These are phyloP conservation scores for Loxodonta africana DNA, from an alignment of 2,113 vertebrate species.

Conservation along the genomic window DNA sequence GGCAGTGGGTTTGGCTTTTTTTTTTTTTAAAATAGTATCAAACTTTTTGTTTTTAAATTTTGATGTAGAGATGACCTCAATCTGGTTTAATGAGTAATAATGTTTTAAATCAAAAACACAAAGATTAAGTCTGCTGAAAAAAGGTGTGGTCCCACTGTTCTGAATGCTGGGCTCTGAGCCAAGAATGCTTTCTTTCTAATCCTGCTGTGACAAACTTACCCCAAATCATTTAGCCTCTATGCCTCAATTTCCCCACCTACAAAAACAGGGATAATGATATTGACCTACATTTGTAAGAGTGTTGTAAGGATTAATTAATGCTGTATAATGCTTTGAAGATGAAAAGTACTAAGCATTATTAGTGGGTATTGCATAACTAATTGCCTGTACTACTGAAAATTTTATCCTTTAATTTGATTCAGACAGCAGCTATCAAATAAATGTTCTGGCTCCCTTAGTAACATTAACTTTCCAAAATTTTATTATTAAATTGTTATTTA, in stretches of 20 bases:
- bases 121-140: conserved; percentile 67
- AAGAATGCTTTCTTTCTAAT: conserved; percentile 75
- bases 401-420: conserved; percentile 76
- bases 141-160: conserved; percentile 59
- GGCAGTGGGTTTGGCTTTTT: too few species aligned
- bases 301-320: conserved; percentile 72
- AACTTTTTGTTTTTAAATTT: conserved; percentile 53
- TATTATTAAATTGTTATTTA: conserved; percentile 62
- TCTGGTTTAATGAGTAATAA: conserved; percentile 62
- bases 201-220: conserved; percentile 62
- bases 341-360: conserved; percentile 69
- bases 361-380: conserved; percentile 66
- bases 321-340: conserved; percentile 72
- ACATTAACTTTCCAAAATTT: conserved; percentile 51
- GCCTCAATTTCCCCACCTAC: conserved; percentile 73
- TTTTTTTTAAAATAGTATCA: conserved; percentile 2
- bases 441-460: conserved; percentile 29
- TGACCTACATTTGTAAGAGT: conserved; percentile 75
- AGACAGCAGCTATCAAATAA: conserved; percentile 74
- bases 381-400: conserved; percentile 68
- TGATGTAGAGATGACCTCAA: conserved; percentile 54
- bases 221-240: conserved; percentile 69
- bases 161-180: conserved; percentile 66
- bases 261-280: conserved; percentile 70
- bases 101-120: conserved; percentile 60